Conservation (phyloP, 2,113 vertebrate species). For the Hyla sarda region DNA sequence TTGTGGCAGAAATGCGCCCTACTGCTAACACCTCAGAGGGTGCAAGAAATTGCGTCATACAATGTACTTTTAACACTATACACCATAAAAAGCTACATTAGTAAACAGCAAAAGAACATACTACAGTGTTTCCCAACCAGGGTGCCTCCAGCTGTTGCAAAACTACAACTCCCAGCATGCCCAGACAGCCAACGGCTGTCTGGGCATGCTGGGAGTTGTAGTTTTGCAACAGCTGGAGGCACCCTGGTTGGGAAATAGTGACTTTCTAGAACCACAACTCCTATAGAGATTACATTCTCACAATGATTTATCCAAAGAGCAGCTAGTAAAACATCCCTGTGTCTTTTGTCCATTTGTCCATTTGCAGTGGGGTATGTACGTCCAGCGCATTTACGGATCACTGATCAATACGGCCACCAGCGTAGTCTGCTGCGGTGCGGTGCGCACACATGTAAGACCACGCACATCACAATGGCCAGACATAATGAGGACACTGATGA, state of each 20-base stretch:
- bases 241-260: too few species aligned
- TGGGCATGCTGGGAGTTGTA: too few species aligned
- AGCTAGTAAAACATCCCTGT: neutral
- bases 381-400: neutral
- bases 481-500: slow-evolving; percentile 39
- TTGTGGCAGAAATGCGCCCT: neutral
- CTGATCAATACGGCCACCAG: neutral
- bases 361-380: neutral
- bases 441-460: neutral
- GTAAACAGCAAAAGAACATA: neutral
- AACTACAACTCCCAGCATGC: too few species aligned
- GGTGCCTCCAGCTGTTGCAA: too few species aligned
- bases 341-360: neutral
- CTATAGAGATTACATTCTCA: neutral
- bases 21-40: neutral
- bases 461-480: neutral
- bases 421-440: neutral
- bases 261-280: too few species aligned
- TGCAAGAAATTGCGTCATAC: neutral
- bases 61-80: neutral
- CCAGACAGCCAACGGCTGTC: too few species aligned
- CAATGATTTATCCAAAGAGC: neutral
- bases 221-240: too few species aligned
- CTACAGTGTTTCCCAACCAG: too few species aligned
- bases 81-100: neutral